Percentiles rank a stretch among this genome's conserved stretches.
These are phyloP conservation scores for Caerostris darwini DNA, from an alignment of 1,140 invertebrate genomes.

Conservation along the genomic window DNA sequence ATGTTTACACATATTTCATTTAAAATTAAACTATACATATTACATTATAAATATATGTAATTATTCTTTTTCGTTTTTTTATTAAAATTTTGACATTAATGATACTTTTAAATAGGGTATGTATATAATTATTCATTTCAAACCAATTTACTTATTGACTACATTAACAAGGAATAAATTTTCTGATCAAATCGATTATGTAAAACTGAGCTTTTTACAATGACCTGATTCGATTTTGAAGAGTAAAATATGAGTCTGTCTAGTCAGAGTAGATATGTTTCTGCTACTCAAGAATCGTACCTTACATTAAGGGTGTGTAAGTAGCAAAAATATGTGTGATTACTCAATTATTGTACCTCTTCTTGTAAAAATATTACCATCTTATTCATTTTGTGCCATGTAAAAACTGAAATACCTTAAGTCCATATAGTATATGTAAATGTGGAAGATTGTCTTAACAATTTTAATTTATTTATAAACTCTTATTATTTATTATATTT, in stretches of 20 bases:
- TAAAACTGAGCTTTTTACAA: constrained; percentile 30
- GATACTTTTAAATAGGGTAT: too few relatives aligned
- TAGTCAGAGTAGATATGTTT: constrained; percentile 73
- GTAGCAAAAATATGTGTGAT: constrained; percentile 52
- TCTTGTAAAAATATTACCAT: background rate
- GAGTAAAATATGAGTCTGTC: constrained; percentile 18
- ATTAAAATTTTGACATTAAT: too few relatives aligned
- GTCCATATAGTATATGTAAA: background rate
- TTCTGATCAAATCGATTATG: too few relatives aligned
- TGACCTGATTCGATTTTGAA: background rate
- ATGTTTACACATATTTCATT: too few relatives aligned
- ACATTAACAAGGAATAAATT: too few relatives aligned
- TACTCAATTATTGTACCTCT: constrained; percentile 4
- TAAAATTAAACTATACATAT: too few relatives aligned
- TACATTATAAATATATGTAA: too few relatives aligned
- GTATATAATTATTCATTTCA: too few relatives aligned
- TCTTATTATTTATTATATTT: background rate
- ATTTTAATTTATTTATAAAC: background rate
- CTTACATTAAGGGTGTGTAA: constrained; percentile 76
- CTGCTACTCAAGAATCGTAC: constrained; percentile 66
- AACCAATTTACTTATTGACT: too few relatives aligned
- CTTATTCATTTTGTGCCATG: constrained; percentile 15
- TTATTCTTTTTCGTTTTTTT: too few relatives aligned
- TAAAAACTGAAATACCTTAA: background rate
- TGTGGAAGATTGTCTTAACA: background rate